Percentiles rank a stretch among this genome's conserved stretches.
Evolutionary conservation across 2,797 vertebrate species (phyloP).

Genomic region (Arctocebus calabarensis): DNA sequence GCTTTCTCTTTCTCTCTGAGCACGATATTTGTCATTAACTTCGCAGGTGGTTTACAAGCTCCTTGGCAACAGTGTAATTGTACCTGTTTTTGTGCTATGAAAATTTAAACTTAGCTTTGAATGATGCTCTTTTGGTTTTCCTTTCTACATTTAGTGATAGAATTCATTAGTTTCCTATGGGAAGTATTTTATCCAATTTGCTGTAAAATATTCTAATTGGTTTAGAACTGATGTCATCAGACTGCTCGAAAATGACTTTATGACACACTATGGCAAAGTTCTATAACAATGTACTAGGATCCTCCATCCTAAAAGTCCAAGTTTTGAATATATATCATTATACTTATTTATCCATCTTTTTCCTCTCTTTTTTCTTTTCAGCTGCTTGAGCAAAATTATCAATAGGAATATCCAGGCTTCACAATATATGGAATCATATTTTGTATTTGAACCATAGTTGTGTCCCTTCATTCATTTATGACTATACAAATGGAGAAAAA

Average conservation of each 20-base stretch:
- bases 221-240: slow-evolving; percentile 9
- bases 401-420: rapidly evolving
- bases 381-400: neutral
- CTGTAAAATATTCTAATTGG: slow-evolving; percentile 44
- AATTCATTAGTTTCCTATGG: slow-evolving; percentile 36
- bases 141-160: neutral
- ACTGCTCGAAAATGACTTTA: neutral
- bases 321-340: neutral
- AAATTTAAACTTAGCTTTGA: slow-evolving; percentile 45
- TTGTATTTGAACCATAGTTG: neutral
- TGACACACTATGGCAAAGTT: neutral
- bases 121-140: slow-evolving; percentile 10
- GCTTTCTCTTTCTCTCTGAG: neutral
- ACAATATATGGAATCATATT: neutral
- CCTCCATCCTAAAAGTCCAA: neutral
- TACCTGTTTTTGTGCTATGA: slow-evolving; percentile 36
- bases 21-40: neutral
- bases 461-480: neutral
- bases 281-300: neutral
- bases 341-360: neutral
- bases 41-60: slow-evolving; percentile 52
- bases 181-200: neutral
- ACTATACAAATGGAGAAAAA: neutral
- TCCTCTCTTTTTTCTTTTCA: neutral
- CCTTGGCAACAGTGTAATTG: slow-evolving; percentile 38